Evolutionary conservation across 1,140 invertebrate genomes (phyloP).

Genomic region (Platorchestia sp.): DNA sequence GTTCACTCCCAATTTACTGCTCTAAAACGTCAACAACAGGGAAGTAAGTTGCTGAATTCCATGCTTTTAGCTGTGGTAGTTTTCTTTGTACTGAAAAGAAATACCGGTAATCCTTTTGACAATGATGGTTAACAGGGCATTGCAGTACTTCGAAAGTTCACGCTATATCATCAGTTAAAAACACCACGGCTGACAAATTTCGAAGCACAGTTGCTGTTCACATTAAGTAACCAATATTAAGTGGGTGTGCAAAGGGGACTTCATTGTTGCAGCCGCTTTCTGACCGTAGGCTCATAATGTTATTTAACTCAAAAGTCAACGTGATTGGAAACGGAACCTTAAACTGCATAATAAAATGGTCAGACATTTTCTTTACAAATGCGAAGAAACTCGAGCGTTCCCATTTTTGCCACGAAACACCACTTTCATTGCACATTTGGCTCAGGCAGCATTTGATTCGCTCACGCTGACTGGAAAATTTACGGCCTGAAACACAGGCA

Average conservation of each 20-base stretch:
- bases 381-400: background rate
- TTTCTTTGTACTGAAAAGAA: background rate
- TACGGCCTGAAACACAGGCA: too few species aligned
- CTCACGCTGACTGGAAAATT: too few species aligned
- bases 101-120: background rate
- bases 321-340: background rate
- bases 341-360: background rate
- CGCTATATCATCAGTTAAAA: background rate
- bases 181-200: background rate
- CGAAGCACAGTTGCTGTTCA: background rate
- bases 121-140: background rate
- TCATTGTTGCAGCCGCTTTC: background rate
- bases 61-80: too few species aligned
- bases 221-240: background rate
- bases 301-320: background rate
- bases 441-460: too few species aligned
- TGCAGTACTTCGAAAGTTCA: background rate
- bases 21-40: background rate
- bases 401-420: background rate
- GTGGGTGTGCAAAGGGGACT: background rate
- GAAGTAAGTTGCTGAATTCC: too few species aligned
- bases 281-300: background rate
- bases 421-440: background rate
- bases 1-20: background rate
- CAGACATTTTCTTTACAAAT: background rate